phyloP scores from a whole-genome alignment of 2,797 vertebrate species.

The Danio tinwini region DNA sequence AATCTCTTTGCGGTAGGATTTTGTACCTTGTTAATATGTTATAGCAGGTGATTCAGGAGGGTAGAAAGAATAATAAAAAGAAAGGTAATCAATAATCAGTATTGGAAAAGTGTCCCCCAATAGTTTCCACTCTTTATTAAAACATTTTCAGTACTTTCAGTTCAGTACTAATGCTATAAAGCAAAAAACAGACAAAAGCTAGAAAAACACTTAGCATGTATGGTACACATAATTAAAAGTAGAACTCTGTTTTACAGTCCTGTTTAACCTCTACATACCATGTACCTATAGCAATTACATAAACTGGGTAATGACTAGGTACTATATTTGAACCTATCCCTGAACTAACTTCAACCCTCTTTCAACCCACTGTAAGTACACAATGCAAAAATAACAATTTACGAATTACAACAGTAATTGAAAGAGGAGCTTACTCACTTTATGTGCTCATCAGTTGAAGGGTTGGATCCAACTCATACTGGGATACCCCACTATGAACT shows the following conservation, averaged over 20 bases:
- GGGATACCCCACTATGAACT: background rate
- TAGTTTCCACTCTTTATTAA: too few species aligned
- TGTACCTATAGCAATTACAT: too few species aligned
- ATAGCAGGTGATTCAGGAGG: background rate
- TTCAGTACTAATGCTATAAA: background rate
- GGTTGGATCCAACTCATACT: background rate
- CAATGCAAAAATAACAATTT: too few species aligned
- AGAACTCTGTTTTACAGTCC: background rate
- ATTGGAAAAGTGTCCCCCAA: background rate
- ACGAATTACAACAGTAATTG: background rate
- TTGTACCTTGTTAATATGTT: background rate
- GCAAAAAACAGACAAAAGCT: background rate
- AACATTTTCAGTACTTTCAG: too few species aligned
- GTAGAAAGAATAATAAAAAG: background rate
- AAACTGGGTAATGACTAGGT: too few species aligned
- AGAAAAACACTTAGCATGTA: background rate
- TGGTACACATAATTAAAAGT: background rate
- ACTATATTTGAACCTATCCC: too few species aligned
- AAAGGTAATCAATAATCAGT: background rate
- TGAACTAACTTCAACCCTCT: too few species aligned
- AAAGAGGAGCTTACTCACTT: background rate
- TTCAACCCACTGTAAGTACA: too few species aligned
- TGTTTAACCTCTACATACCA: background rate
- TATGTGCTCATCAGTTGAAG: background rate
- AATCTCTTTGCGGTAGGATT: slow-evolving; percentile 3